Evolutionary conservation across 2,888 invertebrate genomes (phyloP), one percentile per base, ranked within the genome.

Genomic region (Pseudanteris insignis): DNA sequence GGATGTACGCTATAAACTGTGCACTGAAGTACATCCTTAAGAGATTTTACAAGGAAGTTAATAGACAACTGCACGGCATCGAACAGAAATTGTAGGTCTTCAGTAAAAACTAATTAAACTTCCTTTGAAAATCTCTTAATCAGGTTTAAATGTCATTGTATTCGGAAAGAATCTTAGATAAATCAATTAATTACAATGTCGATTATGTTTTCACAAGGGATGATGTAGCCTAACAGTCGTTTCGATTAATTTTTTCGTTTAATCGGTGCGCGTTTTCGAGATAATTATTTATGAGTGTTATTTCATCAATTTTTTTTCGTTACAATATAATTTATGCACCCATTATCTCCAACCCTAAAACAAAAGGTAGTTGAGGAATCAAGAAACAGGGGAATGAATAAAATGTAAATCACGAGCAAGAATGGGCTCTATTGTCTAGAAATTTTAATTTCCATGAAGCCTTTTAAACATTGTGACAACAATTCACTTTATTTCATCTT

Each of bases 1-100:
- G 78, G 78, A 79, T 76, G 75, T 78, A 79, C 78, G 73, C 78
- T 76, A 59, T 59, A 79, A 78, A 71, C 74, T 78, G 74, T 75
- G 74, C 73, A 70, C 77, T 74, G 78, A 77, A 67, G 77, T 78
- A 78, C 77, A 79, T 78, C 76, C 78, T 74, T 68, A 75, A 75
- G 75, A 74, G 72, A 70, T 69, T 72, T 72, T 66, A 66, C 65
- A 51, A 67, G 66, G 64, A 72, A 71, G 75, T 61, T 15, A 53
- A 58, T 64, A 40, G 43, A 53, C 40, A 43, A 21, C n/a, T n/a
- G n/a, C n/a, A n/a, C n/a, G n/a, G n/a, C n/a, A n/a, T n/a, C n/a
- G n/a, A n/a, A n/a, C n/a, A n/a, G n/a, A n/a, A n/a, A n/a, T n/a
- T 50, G 37, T 40, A 24, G 21, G 43, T 47, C 32, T 57, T 47